These are phyloP conservation scores for Laspeyria flexula DNA, from an alignment of 2,888 invertebrate genomes.

Conservation along the genomic window DNA sequence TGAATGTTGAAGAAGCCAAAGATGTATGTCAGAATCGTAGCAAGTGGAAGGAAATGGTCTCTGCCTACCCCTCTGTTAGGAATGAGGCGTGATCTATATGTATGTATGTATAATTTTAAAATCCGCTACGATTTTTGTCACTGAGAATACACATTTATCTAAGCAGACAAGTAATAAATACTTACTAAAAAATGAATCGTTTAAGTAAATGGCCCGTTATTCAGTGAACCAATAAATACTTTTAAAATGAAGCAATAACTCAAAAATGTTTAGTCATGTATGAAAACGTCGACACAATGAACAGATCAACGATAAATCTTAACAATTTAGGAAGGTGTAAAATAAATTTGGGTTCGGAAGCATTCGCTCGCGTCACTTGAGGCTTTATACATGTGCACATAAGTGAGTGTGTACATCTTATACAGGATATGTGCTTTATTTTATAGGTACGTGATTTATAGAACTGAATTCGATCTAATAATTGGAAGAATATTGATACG, in stretches of 20 bases:
- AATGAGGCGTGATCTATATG: too few relatives aligned
- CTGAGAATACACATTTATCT: too few relatives aligned
- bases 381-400: constrained; percentile 12
- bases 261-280: constrained; percentile 14
- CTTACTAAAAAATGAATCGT: too few relatives aligned
- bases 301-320: constrained; percentile 18
- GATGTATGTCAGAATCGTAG: too few relatives aligned
- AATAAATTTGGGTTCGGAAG: constrained; percentile 7
- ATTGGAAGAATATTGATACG: background rate
- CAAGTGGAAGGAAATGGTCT: too few relatives aligned
- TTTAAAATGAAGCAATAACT: background rate
- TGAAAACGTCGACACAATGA: constrained; percentile 8
- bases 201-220: too few relatives aligned
- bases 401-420: constrained; percentile 3
- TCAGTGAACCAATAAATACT: too few relatives aligned
- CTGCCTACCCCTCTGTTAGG: too few relatives aligned
- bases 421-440: constrained; percentile 4
- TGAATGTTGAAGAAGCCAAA: too few relatives aligned
- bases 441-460: background rate
- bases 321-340: constrained; percentile 8
- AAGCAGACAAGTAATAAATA: too few relatives aligned
- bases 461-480: background rate
- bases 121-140: too few relatives aligned
- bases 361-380: constrained; percentile 11
- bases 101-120: too few relatives aligned